Evolutionary conservation across 2,888 invertebrate genomes (phyloP), one percentile per base, ranked within the genome.

Genomic region (Tortricodes alternella): DNA sequence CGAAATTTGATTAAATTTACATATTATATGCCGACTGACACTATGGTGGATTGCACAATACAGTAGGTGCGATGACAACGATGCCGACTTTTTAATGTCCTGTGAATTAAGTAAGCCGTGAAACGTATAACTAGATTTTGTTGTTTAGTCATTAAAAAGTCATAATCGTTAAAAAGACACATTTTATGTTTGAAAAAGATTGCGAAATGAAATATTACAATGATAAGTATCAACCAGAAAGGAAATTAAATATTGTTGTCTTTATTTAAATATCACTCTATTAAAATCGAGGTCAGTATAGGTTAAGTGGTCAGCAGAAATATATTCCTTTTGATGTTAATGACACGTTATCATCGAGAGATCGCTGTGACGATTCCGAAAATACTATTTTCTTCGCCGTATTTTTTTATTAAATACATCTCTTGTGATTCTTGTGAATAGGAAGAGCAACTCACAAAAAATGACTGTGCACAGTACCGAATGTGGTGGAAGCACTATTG

Each of bases 1-100:
- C 18, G 43, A 49, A 55, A 32, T 46, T 50, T 56, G 49, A 56
- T 55, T 55, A 35, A 48, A 35, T 55, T 43, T 43, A 48, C 34
- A 41, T 53, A 48, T 37, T 46, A 39, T 29, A 13, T 48, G 46
- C 34, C 24, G 29, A 34, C 34, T 53, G 46, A 16, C 41, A 41
- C 32, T 34, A 35, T 35, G 41, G 48, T 35, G 19, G 9, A 43
- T 55, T 43, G 35, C 35, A 41, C 15, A 27, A 15, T 46, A 23
- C 35, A 18, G 3, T n/a, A n/a, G n/a, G n/a, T n/a, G n/a, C 29
- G 29, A n/a, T 29, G 4, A 19, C n/a, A 19, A 18, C 34, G 34
- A 11, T 34, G 15, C 13, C 15, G 7, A 41, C 23, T 24, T 24
- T 8, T n/a, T n/a, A n/a, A n/a, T n/a, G n/a, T n/a, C n/a, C n/a